phyloP scores from a whole-genome alignment of 2,113 vertebrate genomes.

The Serilophus lunatus region DNA sequence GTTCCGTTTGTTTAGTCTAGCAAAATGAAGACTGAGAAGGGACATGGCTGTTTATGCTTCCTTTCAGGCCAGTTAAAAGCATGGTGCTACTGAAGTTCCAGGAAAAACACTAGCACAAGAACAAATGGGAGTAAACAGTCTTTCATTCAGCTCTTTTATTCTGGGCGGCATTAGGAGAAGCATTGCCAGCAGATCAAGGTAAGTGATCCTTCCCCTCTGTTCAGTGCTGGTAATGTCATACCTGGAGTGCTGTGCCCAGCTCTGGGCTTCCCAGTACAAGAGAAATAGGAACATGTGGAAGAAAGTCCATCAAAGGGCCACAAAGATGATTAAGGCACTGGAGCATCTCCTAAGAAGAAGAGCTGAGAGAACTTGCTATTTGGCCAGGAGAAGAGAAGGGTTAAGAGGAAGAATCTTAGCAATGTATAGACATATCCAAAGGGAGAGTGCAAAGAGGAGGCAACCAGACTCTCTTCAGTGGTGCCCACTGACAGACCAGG shows the following conservation, averaged over 20 bases:
- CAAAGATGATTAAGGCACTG: background rate
- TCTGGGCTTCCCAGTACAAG: background rate
- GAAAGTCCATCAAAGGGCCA: background rate
- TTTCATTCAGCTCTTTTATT: background rate
- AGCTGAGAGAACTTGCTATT: background rate
- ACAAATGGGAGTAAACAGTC: background rate
- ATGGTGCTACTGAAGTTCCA: background rate
- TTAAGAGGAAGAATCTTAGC: background rate
- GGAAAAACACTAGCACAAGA: background rate
- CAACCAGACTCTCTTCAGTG: background rate
- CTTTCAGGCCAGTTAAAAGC: constrained; percentile 15
- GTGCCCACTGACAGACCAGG: background rate
- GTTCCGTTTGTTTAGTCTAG: constrained; percentile 49
- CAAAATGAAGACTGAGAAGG: background rate
- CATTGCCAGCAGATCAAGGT: background rate
- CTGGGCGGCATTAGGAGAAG: background rate
- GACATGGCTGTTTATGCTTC: constrained; percentile 40
- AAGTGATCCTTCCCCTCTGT: background rate
- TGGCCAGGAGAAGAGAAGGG: background rate
- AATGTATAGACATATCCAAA: background rate
- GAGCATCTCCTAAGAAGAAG: background rate
- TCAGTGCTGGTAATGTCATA: background rate
- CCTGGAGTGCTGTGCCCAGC: background rate
- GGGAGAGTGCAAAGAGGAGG: background rate
- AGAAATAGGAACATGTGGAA: background rate